Evolutionary conservation across 2,113 vertebrate genomes (phyloP), one percentile per base, ranked within the genome.

Genomic region (Microcebus lehilahytsara): DNA sequence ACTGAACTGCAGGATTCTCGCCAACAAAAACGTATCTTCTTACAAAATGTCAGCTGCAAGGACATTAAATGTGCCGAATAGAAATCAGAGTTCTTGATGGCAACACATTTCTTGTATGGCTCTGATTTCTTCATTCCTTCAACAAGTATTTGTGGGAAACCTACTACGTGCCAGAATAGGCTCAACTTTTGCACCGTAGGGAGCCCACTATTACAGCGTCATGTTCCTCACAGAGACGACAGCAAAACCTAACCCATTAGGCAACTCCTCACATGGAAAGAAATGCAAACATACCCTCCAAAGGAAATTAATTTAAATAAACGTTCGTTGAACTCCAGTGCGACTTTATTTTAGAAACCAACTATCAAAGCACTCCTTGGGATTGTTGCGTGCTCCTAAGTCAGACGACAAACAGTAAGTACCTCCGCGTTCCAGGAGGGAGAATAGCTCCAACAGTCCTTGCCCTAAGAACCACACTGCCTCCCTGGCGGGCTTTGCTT

Each of bases 1-100:
- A 62, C 79, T 93, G 62, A 91, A 86, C 2, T 25, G 2, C 79
- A 77, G 89, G 17, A 77, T 37, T 79, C 91, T 80, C 56, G 95
- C 93, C 97, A 93, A 30, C 49, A 62, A 37, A 37, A 66, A 67
- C 30, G 0, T 81, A 96, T 85, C 96, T 27, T 84, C 96, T 97
- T 93, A 93, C 93, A 96, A 92, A 96, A 95, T 49, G 42, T 32
- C 0, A 0, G 67, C 74, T 71, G 25, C 62, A 40, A 64, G 13
- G 40, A 14, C 58, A 32, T 42, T 53, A 46, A 86, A 84, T 30
- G 46, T 23, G 16, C 12, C 20, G 16, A 84, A 56, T 0, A 95
- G 58, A 96, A 77, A 80, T n/a, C 62, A 71, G 67, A n/a, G 34
- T 51, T 80, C 60, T 67, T 42, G 72, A 34, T 5, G n/a, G 32